Evolutionary conservation across 2,113 vertebrate genomes (phyloP).

Genomic region (Alaudala cheleensis): DNA sequence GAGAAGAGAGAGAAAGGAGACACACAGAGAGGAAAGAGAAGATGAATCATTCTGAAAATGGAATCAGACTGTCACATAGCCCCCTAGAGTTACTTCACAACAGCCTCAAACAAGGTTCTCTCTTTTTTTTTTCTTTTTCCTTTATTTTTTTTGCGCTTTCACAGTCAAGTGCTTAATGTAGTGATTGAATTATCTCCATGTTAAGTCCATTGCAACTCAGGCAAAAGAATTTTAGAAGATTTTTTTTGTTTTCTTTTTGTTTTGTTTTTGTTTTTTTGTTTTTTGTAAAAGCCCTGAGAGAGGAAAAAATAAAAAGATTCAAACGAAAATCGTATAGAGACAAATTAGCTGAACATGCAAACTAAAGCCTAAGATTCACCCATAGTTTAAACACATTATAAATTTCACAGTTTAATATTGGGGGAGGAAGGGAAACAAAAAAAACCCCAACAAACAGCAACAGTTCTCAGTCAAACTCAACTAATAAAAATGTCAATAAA

Average conservation of each 20-base stretch:
- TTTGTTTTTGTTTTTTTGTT: constrained; percentile 3
- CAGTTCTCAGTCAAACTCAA: constrained; percentile 78
- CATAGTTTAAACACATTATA: constrained; percentile 90
- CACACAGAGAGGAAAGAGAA: constrained; percentile 35
- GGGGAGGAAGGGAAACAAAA: constrained; percentile 47
- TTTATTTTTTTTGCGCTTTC: constrained; percentile 73
- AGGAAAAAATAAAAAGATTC: constrained; percentile 79
- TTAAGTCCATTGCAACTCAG: constrained; percentile 86
- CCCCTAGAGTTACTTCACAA: constrained; percentile 37
- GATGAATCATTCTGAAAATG: constrained; percentile 59
- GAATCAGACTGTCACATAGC: constrained; percentile 59
- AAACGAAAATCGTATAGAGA: constrained; percentile 77
- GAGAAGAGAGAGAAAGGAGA: constrained; percentile 41
- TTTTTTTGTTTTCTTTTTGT: constrained; percentile 67
- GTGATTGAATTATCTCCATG: constrained; percentile 87
- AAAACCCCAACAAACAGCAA: constrained; percentile 67
- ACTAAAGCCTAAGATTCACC: constrained; percentile 93
- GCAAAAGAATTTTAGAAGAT: constrained; percentile 81
- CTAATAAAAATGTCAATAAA: constrained; percentile 82
- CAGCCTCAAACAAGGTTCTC: constrained; percentile 45
- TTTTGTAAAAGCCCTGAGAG: constrained; percentile 96
- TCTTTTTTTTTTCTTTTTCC: constrained; percentile 42
- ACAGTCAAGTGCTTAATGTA: constrained; percentile 95
- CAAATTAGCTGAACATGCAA: constrained; percentile 94
- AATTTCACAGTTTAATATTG: constrained; percentile 96